Evolutionary conservation across 2,113 vertebrate genomes (phyloP).

Genomic region (Rutilus rutilus): DNA sequence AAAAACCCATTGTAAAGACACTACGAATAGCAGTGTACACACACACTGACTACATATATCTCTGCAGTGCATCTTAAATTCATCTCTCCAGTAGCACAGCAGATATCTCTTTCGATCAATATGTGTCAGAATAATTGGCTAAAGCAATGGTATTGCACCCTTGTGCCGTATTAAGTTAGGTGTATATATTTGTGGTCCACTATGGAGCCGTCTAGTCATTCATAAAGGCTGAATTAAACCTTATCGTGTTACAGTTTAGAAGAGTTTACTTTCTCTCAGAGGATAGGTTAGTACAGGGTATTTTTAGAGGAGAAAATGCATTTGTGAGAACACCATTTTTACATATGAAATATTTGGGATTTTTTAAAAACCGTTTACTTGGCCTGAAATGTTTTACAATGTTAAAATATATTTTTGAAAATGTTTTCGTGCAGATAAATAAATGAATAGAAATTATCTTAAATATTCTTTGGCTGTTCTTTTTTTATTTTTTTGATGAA

Average conservation of each 20-base stretch:
- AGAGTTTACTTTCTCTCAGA: background rate
- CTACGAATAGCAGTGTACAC: background rate
- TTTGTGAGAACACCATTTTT: background rate
- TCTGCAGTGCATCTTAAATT: background rate
- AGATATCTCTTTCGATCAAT: background rate
- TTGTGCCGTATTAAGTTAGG: background rate
- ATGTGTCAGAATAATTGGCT: constrained; percentile 5
- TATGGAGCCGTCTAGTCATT: background rate
- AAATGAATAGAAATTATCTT: constrained; percentile 23
- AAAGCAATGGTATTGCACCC: constrained; percentile 4
- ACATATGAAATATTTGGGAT: constrained; percentile 3
- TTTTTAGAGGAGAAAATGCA: background rate
- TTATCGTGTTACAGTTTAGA: constrained; percentile 1
- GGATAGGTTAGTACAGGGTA: background rate
- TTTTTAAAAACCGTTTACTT: background rate
- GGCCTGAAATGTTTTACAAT: background rate
- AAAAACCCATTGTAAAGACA: background rate
- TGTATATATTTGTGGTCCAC: background rate
- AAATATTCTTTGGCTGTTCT: background rate
- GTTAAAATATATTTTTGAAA: constrained; percentile 36
- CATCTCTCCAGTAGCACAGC: background rate
- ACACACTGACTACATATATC: background rate
- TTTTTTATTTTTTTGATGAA: background rate
- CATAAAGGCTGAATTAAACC: background rate
- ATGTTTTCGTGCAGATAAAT: constrained; percentile 30